phyloP scores from a whole-genome alignment of 1,140 invertebrate species.

The Coboldia fuscipes region DNA sequence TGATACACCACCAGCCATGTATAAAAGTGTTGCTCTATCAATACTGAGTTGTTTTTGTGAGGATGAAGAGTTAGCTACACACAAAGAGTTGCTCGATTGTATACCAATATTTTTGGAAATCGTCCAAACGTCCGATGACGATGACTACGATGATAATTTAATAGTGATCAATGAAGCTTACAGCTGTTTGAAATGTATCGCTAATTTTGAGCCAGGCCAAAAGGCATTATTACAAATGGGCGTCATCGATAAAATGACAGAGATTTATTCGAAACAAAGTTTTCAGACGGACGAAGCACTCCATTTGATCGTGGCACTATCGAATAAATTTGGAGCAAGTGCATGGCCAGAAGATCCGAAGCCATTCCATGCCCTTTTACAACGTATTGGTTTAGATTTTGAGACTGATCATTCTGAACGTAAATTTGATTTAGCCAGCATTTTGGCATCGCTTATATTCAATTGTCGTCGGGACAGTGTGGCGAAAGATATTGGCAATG shows the following conservation, averaged over 20 bases:
- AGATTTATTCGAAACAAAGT: conserved; percentile 64
- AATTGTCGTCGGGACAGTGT: conserved; percentile 45
- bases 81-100: conserved; percentile 58
- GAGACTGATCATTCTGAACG: conserved; percentile 65
- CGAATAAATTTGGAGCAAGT: conserved; percentile 37
- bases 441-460: conserved; percentile 48
- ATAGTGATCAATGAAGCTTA: conserved; percentile 78
- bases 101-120: conserved; percentile 64
- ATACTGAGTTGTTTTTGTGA: conserved; percentile 63
- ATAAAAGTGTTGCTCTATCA: conserved; percentile 72
- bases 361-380: conserved; percentile 59
- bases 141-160: conserved; percentile 61
- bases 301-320: conserved; percentile 49
- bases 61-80: conserved; percentile 53
- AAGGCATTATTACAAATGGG: conserved; percentile 50
- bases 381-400: conserved; percentile 67
- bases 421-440: conserved; percentile 66
- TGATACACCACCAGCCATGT: conserved; percentile 66
- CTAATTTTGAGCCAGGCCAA: conserved; percentile 45
- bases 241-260: conserved; percentile 57
- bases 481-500: conserved; percentile 31
- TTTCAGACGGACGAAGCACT: conserved; percentile 72
- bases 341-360: conserved; percentile 53
- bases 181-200: conserved; percentile 58
- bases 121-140: conserved; percentile 54